Evolutionary conservation across 1,140 invertebrate species (phyloP), one percentile per base, ranked within the genome.

Genomic region (Gonioctena quinquepunctata): DNA sequence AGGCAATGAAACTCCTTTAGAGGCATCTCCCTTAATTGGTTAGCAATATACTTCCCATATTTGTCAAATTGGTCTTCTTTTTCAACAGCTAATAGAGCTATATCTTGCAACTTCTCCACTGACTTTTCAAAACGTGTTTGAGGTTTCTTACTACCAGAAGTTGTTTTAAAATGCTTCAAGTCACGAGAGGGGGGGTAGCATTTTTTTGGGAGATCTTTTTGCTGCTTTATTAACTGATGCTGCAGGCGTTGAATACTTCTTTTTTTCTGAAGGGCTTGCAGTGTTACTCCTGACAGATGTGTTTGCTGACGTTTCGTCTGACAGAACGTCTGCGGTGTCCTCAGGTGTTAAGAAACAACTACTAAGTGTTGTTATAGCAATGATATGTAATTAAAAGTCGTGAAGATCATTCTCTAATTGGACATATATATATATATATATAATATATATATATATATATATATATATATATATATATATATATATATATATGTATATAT

Each of bases 11-110:
- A 54, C 18, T 54, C 19, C 50, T 54, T 42, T 19, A 22, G 8
- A 3, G 50, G 33, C 33, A 42, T 42, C 33, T 42, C 33, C 33
- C 33, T 54, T 23, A 66, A 52, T 54, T 66, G 19, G 49, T 22
- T 52, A 52, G 63, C 63, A 49, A 66, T 54, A 66, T 66, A 49
- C 25, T 54, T 66, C 7, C 49, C 49, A 18, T 52, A 66, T 23
- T 23, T 66, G 48, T 66, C 33, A 23, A 52, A 66, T 22, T 66
- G 42, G 23, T 66, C 63, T 52, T 66, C 33, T 19, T 52, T 49
- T 66, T 66, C 49, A 21, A n/a, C 25, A 54, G 48, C 48, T 23
- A 50, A n/a, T 66, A 52, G 16, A 19, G 2, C 42, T 23, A 66
- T 66, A 23, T 66, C 25, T 22, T 66, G 49, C 48, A 66, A 52